A percentile compares a stretch with the other conserved stretches of the same genome.
Conservation (phyloP, 2,113 vertebrate species). For the Tupaia chinensis region DNA sequence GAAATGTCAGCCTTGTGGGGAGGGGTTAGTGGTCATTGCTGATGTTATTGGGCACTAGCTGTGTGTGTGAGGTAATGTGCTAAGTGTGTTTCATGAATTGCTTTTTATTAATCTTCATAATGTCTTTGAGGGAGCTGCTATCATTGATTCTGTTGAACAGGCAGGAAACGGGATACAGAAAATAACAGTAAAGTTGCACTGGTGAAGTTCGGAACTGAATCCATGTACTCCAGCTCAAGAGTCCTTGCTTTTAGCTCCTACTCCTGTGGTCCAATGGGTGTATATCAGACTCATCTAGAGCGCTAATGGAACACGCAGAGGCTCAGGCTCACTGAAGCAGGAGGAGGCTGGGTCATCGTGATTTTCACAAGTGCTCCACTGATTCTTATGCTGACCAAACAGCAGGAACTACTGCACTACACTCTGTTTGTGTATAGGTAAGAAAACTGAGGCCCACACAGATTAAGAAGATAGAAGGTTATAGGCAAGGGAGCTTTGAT, state of each 20-base stretch:
- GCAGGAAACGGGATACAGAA: constrained; percentile 2
- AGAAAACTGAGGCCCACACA: not conserved
- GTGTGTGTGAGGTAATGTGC: not conserved
- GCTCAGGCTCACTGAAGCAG: not conserved
- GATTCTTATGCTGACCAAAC: not conserved
- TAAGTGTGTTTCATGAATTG: not conserved
- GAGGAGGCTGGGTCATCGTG: not conserved
- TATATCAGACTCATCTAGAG: not conserved
- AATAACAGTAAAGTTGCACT: not conserved
- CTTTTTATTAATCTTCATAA: constrained; percentile 16
- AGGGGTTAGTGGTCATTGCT: not conserved
- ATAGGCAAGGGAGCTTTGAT: not conserved
- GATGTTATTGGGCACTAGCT: not conserved
- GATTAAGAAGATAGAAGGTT: not conserved
- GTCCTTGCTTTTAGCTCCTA: not conserved
- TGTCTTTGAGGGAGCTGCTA: not conserved
- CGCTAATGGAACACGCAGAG: not conserved
- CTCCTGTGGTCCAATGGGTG: not conserved
- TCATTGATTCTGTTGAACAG: not conserved
- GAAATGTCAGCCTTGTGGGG: not conserved
- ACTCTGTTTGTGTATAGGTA: not conserved
- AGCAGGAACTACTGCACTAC: not conserved
- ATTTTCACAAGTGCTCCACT: not conserved
- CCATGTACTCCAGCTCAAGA: not conserved
- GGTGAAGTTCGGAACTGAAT: not conserved